A percentile compares a stretch with the other conserved stretches of the same genome.
These are phyloP conservation scores for Protonibea diacanthus DNA, from an alignment of 2,797 vertebrate genomes.

Conservation along the genomic window DNA sequence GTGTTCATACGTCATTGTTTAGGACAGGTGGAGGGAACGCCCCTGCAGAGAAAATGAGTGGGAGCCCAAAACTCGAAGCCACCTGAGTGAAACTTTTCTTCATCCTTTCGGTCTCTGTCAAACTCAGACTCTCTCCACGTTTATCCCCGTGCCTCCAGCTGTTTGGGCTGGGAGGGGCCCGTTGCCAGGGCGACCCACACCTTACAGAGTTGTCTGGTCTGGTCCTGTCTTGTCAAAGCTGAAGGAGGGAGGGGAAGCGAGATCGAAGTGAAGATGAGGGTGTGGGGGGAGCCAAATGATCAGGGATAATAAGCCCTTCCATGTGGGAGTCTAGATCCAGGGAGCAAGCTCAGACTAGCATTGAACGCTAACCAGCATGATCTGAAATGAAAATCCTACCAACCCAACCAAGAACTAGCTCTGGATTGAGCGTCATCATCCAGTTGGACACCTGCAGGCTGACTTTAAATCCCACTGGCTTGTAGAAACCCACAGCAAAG, in stretches of 20 bases:
- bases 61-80: constrained; percentile 10
- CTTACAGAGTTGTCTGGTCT: constrained; percentile 71
- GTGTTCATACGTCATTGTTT: too few relatives aligned
- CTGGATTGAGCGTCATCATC: constrained; percentile 16
- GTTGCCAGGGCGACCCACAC: constrained; percentile 75
- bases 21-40: neutral
- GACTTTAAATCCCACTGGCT: constrained; percentile 48
- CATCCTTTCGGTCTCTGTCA: constrained; percentile 24
- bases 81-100: constrained; percentile 50
- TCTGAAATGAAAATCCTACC: constrained; percentile 41
- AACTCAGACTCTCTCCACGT: constrained; percentile 25
- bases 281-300: neutral
- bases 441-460: constrained; percentile 45
- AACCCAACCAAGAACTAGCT: constrained; percentile 23
- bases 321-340: constrained; percentile 46
- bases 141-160: constrained; percentile 69
- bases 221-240: constrained; percentile 73
- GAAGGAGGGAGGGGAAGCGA: constrained; percentile 33
- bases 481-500: constrained; percentile 33
- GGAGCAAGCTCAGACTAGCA: constrained; percentile 79
- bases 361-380: constrained; percentile 40
- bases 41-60: neutral
- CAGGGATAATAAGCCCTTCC: constrained; percentile 56
- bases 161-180: constrained; percentile 76
- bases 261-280: constrained; percentile 1